Evolutionary conservation across 2,888 invertebrate species (phyloP).

Genomic region (Synergus gifuensis): DNA sequence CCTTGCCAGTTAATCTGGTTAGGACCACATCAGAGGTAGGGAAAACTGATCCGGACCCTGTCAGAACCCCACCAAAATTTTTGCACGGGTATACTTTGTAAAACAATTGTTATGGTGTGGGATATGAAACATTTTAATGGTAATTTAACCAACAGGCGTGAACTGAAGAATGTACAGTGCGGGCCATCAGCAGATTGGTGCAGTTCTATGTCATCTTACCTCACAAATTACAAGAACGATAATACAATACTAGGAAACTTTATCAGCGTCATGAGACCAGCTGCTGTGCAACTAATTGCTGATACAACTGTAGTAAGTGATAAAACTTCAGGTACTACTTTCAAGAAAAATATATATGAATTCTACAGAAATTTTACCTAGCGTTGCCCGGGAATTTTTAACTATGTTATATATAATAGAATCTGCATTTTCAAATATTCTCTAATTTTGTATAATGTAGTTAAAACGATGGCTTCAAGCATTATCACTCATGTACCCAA

Average conservation of each 20-base stretch:
- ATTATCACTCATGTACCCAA: conserved; percentile 52
- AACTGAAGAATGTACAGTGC: conserved; percentile 62
- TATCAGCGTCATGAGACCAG: conserved; percentile 66
- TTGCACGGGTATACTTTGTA: no score
- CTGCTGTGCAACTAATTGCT: conserved; percentile 68
- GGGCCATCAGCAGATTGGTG: conserved; percentile 60
- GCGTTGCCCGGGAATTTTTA: no score
- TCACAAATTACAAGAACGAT: conserved; percentile 58
- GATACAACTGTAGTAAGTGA: conserved; percentile 68
- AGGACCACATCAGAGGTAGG: no score
- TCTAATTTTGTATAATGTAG: conserved; percentile 55
- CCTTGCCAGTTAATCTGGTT: no score
- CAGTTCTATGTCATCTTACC: conserved; percentile 56
- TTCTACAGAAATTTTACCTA: no score
- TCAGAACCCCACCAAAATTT: no score
- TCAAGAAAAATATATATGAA: neutral
- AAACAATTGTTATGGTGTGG: no score
- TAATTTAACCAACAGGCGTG: conserved; percentile 53
- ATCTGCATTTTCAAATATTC: neutral
- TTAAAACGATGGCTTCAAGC: conserved; percentile 72
- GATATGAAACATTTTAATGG: neutral
- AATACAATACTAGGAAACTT: conserved; percentile 63
- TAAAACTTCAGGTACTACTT: neutral
- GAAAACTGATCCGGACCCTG: no score
- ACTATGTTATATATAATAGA: no score